Evolutionary conservation across 2,797 vertebrate genomes (phyloP), one percentile per base, ranked within the genome.

Genomic region (Enteromius anoplus): DNA sequence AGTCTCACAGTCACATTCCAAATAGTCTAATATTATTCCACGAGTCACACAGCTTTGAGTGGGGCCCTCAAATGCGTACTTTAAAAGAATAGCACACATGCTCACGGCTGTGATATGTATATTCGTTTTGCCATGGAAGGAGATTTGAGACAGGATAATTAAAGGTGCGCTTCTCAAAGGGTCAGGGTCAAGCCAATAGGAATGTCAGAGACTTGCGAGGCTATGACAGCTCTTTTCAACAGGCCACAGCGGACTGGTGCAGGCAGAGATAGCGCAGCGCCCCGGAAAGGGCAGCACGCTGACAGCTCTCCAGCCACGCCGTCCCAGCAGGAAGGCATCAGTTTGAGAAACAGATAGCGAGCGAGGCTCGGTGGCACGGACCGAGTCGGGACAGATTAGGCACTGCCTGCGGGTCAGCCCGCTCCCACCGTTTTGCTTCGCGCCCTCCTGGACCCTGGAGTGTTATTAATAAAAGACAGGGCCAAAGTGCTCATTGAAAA

Each of bases 311-410:
- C 96, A 96, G 94, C 96, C 94, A 95, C 95, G 95, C 96, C 95
- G 95, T 96, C 97, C 96, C 97, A 96, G 96, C 97, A 96, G 97
- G 96, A 97, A 96, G 94, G 95, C 96, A 96, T 97, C 95, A 95
- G 96, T 96, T 94, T 95, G 94, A 96, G 96, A 96, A 97, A 95
- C 95, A 95, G 95, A 95, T 95, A 96, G 94, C 9, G 86, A 95
- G 93, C 93, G 95, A 89, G 90, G 91, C 93, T 95, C 91, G 19
- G 80, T 75, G 70, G 78, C 19, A 92, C 91, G 93, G 96, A 94
- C 94, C 92, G 93, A 93, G 95, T 94, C 95, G 94, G 95, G 96
- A 95, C 94, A 97, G 97, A 98, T 98, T 98, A 96, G 96, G 96
- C 96, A 94, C 96, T 95, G 95, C 96, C 95, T 94, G 80, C 76